phyloP scores from a whole-genome alignment of 2,113 vertebrate species.

The Anoplopoma fimbria region DNA sequence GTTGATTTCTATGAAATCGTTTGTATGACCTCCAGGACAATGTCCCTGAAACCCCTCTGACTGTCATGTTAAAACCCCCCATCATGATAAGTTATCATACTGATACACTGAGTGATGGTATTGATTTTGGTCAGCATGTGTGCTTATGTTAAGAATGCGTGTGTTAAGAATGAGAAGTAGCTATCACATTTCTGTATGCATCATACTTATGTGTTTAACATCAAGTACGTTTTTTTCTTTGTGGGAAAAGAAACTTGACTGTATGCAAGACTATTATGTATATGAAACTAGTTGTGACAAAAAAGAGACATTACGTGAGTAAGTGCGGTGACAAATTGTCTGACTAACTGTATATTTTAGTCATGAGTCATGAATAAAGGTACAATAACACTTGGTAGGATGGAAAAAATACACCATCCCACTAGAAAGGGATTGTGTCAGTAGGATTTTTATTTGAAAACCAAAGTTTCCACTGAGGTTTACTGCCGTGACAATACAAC shows the following conservation, averaged over 20 bases:
- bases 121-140: slow-evolving; percentile 54
- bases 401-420: slow-evolving; percentile 58
- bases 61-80: slow-evolving; percentile 45
- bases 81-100: slow-evolving; percentile 72
- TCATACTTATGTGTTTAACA: slow-evolving; percentile 41
- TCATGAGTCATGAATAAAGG: slow-evolving; percentile 59
- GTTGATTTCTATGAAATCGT: slow-evolving; percentile 87
- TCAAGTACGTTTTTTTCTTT: slow-evolving; percentile 51
- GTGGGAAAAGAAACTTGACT: slow-evolving; percentile 63
- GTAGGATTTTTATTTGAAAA: slow-evolving; percentile 37
- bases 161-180: slow-evolving; percentile 30
- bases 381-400: slow-evolving; percentile 36
- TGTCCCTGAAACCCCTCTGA: slow-evolving; percentile 50
- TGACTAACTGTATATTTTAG: slow-evolving; percentile 62
- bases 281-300: slow-evolving; percentile 36
- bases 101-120: slow-evolving; percentile 73
- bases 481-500: neutral
- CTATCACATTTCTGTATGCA: slow-evolving; percentile 52
- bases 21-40: slow-evolving; percentile 34
- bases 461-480: slow-evolving; percentile 15
- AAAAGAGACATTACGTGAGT: slow-evolving; percentile 41
- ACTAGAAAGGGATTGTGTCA: slow-evolving; percentile 9
- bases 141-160: slow-evolving; percentile 58
- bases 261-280: slow-evolving; percentile 60
- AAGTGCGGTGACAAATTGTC: slow-evolving; percentile 49